A percentile compares a stretch with the other conserved stretches of the same genome.
These are phyloP conservation scores for Trichopria drosophilae DNA, from an alignment of 2,888 invertebrate species.

Conservation along the genomic window DNA sequence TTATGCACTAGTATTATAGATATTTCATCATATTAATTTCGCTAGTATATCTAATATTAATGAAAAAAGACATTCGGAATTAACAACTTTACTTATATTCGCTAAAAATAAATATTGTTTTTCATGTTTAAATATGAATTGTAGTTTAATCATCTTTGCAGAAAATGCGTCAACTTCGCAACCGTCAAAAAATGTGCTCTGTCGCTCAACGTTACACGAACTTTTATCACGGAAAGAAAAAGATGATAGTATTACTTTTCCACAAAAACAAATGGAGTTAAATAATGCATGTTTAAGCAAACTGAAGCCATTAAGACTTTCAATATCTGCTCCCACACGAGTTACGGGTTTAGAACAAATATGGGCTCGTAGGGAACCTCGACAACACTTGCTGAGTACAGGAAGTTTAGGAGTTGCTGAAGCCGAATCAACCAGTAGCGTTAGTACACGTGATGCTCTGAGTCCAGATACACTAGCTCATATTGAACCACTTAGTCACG, in stretches of 20 bases:
- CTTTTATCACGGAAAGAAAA: slow-evolving; percentile 70
- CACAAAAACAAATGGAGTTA: slow-evolving; percentile 41
- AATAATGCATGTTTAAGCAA: slow-evolving; percentile 43
- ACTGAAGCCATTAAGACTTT: slow-evolving; percentile 68
- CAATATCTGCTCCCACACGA: slow-evolving; percentile 86
- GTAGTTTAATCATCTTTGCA: no score
- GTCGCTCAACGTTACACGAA: slow-evolving; percentile 66
- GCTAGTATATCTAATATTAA: no score
- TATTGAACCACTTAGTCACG: slow-evolving; percentile 70
- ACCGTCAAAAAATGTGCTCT: no score
- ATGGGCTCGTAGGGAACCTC: slow-evolving; percentile 85
- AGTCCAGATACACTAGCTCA: slow-evolving; percentile 74
- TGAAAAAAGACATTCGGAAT: no score
- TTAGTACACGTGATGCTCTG: slow-evolving; percentile 79
- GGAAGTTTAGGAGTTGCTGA: slow-evolving; percentile 72
- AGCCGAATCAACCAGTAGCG: slow-evolving; percentile 80
- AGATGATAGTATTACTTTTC: slow-evolving; percentile 46
- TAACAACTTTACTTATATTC: no score
- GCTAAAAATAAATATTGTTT: no score
- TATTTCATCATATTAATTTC: no score
- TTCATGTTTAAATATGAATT: no score
- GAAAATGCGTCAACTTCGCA: no score
- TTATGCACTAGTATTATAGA: no score
- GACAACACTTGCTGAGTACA: slow-evolving; percentile 82
- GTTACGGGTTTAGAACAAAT: slow-evolving; percentile 75